Evolutionary conservation across 1,140 invertebrate genomes (phyloP), one percentile per base, ranked within the genome.

Genomic region (Drosophila lowei): DNA sequence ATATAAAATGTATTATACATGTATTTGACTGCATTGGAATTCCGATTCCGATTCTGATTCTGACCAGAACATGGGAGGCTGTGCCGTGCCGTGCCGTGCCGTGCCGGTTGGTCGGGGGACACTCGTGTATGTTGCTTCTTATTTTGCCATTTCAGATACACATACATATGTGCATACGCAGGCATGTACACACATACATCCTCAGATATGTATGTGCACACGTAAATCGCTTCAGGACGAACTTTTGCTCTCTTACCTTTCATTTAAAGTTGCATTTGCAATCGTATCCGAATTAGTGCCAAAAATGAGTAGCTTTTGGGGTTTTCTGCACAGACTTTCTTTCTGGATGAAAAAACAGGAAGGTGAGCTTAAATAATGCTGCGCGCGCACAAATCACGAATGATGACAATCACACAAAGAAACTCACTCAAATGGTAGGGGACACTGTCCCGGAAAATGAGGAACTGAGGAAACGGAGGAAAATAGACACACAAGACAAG

Each of bases 381-480:
- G 64, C 66, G 66, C 64, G 61, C 61, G 66, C 66, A 70, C 25
- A 38, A 38, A 38, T 23, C 13, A 28, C 16, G 11, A 21, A 13
- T 13, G 38, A 18, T 9, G 11, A 15, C 15, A 65, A 28, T 25
- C 50, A 21, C 16, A 34, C 54, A 7, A n/a, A 3, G 15, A 30
- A 68, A 68, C 65, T 68, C 65, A 68, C 65, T 67, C 64, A 38
- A 65, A 25, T 54, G 41, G 43, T n/a, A 9, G 30, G 43, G 42
- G 60, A 16, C 11, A 61, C 53, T 67, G 42, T 68, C 23, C 41
- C 25, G 30, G n/a, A 23, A 66, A 15, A 44, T 21, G 41, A 42
- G 38, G 4, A 13, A 53, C 13, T 11, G 18, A n/a, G 18, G 15
- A 5, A 43, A 18, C 18, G 1, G 18, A 18, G 18, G 18, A 18